Percentiles rank a stretch among this genome's conserved stretches.
These are phyloP conservation scores for Allobates femoralis DNA, from an alignment of 2,797 vertebrate genomes.

Conservation along the genomic window DNA sequence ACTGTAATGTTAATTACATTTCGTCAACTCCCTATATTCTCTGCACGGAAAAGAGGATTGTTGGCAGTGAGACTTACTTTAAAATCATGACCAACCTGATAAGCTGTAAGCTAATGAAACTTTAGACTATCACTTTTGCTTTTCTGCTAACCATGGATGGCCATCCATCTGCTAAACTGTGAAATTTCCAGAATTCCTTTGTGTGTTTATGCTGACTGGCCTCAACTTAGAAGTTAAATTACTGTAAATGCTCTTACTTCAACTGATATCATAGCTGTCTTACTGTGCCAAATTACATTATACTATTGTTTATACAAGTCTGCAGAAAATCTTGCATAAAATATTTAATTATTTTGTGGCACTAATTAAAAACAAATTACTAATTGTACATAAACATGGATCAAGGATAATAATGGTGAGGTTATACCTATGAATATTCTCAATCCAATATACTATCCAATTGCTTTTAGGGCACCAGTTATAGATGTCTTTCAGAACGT, in stretches of 20 bases:
- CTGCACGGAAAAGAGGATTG: neutral
- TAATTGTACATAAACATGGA: neutral
- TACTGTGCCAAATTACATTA: neutral
- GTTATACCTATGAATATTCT: no score
- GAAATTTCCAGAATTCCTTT: slow-evolving; percentile 30
- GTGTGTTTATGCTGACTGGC: slow-evolving; percentile 17
- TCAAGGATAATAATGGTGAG: no score
- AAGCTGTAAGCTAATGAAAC: neutral
- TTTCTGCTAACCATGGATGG: neutral
- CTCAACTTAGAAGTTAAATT: slow-evolving; percentile 14
- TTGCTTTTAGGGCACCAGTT: no score
- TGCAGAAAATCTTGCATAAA: neutral
- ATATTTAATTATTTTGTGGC: neutral
- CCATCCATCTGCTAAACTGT: slow-evolving; percentile 31
- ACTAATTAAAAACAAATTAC: neutral
- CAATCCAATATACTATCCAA: no score
- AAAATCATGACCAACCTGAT: neutral
- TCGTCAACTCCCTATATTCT: neutral
- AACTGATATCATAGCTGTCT: slow-evolving; percentile 9
- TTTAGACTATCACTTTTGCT: neutral
- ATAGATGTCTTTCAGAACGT: no score
- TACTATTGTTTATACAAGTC: neutral
- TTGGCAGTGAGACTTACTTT: neutral
- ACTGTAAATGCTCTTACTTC: slow-evolving; percentile 24
- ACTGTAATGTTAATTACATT: neutral